phyloP scores from a whole-genome alignment of 2,797 vertebrate species.

The Chelidonichthys spinosus region DNA sequence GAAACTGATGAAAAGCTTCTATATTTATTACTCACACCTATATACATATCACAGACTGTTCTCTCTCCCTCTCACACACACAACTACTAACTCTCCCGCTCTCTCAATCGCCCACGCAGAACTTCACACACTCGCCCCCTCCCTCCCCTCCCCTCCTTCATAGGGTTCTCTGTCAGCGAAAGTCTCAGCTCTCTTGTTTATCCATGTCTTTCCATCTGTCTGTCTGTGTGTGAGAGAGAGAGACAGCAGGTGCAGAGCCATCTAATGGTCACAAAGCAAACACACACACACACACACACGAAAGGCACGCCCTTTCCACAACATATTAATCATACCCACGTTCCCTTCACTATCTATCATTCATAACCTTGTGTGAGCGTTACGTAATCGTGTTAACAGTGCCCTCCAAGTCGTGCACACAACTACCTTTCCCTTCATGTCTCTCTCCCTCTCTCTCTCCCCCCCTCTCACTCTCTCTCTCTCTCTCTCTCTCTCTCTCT shows the following conservation, averaged over 20 bases:
- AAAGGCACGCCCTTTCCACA: constrained; percentile 10
- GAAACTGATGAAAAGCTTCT: constrained; percentile 75
- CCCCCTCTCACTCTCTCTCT: constrained; percentile 37
- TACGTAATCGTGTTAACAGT: constrained; percentile 34
- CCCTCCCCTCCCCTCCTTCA: neutral
- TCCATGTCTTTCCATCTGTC: constrained; percentile 60
- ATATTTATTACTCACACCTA: constrained; percentile 67
- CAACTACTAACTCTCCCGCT: constrained; percentile 30
- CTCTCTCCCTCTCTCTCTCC: constrained; percentile 34
- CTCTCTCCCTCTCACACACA: constrained; percentile 26
- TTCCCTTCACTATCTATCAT: constrained; percentile 25
- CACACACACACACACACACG: neutral
- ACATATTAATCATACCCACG: constrained; percentile 8
- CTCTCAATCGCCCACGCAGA: constrained; percentile 58
- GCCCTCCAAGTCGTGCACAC: constrained; percentile 29
- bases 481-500: constrained; percentile 40
- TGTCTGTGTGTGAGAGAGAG: constrained; percentile 23
- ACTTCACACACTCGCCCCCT: constrained; percentile 51
- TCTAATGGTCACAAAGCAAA: constrained; percentile 31
- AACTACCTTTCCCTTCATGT: constrained; percentile 35
- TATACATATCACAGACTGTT: constrained; percentile 62
- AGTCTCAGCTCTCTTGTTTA: constrained; percentile 66
- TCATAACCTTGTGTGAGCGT: constrained; percentile 44
- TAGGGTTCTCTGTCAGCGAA: constrained; percentile 39
- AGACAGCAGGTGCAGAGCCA: constrained; percentile 49